These are phyloP conservation scores for Heliothis subflexa DNA, from an alignment of 1,140 invertebrate species.

Conservation along the genomic window DNA sequence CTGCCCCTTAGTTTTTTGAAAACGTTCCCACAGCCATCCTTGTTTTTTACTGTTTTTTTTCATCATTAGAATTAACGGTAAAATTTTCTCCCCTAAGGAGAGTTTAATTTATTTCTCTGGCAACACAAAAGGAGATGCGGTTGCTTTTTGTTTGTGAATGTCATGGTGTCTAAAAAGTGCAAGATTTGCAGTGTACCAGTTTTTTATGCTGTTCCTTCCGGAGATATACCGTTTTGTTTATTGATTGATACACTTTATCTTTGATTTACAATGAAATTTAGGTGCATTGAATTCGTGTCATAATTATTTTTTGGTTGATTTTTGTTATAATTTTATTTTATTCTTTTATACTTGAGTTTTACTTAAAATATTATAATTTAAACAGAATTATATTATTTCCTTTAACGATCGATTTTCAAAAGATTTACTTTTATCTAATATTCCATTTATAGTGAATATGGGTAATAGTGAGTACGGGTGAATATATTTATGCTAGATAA, in stretches of 20 bases:
- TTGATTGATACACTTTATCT: constrained; percentile 28
- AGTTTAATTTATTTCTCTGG: constrained; percentile 84
- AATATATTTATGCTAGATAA: background rate
- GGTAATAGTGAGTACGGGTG: no score
- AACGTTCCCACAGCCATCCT: constrained; percentile 80
- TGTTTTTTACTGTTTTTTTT: constrained; percentile 78
- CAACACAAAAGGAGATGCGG: constrained; percentile 80
- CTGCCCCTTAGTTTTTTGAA: constrained; percentile 74
- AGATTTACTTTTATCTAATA: no score
- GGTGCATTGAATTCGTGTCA: background rate
- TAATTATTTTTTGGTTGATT: background rate
- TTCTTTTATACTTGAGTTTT: no score
- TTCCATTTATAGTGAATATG: no score
- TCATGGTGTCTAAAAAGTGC: constrained; percentile 67
- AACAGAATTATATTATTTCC: no score
- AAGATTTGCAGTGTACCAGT: constrained; percentile 17
- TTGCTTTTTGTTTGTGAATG: constrained; percentile 76
- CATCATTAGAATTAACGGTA: constrained; percentile 84
- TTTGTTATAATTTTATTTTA: no score
- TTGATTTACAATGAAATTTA: constrained; percentile 1
- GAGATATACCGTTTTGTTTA: constrained; percentile 32
- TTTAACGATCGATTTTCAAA: no score
- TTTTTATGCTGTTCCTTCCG: constrained; percentile 28
- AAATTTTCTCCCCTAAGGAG: constrained; percentile 83
- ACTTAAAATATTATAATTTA: no score